Evolutionary conservation across 2,113 vertebrate genomes (phyloP).

Genomic region (Nicator chloris): DNA sequence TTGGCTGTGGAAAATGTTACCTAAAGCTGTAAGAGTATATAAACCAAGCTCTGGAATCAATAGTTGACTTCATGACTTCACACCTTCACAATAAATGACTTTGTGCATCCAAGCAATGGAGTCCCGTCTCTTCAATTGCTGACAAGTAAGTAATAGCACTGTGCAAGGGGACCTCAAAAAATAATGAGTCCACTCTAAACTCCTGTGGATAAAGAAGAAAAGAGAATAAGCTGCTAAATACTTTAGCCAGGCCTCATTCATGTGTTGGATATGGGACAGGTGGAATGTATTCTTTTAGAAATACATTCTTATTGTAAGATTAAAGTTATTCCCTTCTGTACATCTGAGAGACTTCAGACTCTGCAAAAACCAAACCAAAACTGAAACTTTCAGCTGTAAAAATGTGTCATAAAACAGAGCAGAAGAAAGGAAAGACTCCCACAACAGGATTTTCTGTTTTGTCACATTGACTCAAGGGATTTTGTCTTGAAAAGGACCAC

Average conservation of each 20-base stretch:
- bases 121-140: too few relatives aligned
- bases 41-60: too few relatives aligned
- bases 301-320: neutral
- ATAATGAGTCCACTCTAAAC: neutral
- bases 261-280: neutral
- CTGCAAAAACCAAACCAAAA: neutral
- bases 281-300: neutral
- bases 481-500: neutral
- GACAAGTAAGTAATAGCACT: neutral
- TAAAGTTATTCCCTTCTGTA: neutral
- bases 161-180: neutral
- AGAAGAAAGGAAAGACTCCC: neutral
- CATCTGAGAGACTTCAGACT: neutral
- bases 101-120: too few relatives aligned
- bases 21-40: too few relatives aligned
- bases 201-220: neutral
- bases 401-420: neutral
- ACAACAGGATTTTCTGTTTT: neutral
- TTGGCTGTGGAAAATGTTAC: too few relatives aligned
- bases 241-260: neutral
- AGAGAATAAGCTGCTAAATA: neutral
- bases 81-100: too few relatives aligned
- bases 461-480: neutral
- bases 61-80: too few relatives aligned
- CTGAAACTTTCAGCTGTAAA: neutral